Percentiles rank a stretch among this genome's conserved stretches.
phyloP scores from a whole-genome alignment of 2,113 vertebrate species.

The human region DNA sequence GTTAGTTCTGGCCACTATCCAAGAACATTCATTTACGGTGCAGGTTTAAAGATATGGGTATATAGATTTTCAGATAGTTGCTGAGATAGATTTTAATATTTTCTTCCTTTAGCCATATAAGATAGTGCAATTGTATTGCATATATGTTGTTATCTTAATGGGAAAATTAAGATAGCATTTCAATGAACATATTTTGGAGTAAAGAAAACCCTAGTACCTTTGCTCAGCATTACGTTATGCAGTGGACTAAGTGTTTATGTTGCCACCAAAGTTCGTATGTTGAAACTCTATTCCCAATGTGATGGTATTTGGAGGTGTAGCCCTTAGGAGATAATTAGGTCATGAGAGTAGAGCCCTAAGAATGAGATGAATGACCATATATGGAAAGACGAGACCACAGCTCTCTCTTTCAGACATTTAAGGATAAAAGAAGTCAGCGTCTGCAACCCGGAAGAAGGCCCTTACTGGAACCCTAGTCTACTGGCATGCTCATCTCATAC shows the following conservation, averaged over 20 bases:
- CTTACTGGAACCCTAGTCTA: neutral
- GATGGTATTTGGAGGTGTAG: neutral
- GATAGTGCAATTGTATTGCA: neutral
- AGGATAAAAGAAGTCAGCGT: neutral
- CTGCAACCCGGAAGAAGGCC: neutral
- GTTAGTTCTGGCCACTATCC: neutral
- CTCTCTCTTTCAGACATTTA: neutral
- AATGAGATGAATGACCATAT: neutral
- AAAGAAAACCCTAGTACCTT: neutral
- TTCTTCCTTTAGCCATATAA: neutral
- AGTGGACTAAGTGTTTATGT: neutral
- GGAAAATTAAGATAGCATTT: neutral
- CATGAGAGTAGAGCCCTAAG: neutral
- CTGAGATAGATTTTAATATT: neutral
- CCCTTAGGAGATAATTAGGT: neutral
- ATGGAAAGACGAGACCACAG: neutral
- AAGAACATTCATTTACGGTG: neutral
- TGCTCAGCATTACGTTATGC: neutral
- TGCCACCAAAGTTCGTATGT: too few species aligned
- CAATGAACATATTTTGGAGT: neutral
- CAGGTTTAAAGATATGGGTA: neutral
- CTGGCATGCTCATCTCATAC: neutral
- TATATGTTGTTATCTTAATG: neutral
- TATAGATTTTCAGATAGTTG: neutral
- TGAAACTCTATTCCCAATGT: neutral